Evolutionary conservation across 2,888 invertebrate species (phyloP).

Genomic region (Acanthosepion esculentum): DNA sequence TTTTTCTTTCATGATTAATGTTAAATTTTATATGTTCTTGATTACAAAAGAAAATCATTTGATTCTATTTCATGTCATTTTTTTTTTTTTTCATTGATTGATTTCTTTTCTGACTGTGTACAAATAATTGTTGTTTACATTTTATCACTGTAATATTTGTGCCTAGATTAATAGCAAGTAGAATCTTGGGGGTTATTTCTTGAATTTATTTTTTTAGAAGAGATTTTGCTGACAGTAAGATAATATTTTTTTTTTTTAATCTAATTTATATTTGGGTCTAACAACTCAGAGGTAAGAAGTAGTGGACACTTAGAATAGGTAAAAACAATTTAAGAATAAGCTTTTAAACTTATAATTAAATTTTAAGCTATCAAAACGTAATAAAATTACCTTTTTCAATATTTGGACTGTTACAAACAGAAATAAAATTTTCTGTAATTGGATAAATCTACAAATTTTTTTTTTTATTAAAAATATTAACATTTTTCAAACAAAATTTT

Average conservation of each 20-base stretch:
- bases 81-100: neutral
- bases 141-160: constrained; percentile 6
- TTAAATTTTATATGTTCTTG: neutral
- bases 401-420: neutral
- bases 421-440: neutral
- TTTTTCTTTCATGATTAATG: neutral
- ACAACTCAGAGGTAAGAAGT: too few species aligned
- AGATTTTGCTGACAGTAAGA: neutral
- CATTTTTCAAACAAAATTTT: too few species aligned
- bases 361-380: neutral
- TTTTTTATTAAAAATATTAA: too few species aligned
- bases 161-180: neutral
- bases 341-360: neutral
- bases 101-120: neutral
- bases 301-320: too few species aligned
- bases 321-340: neutral
- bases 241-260: too few species aligned
- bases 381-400: neutral
- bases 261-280: too few species aligned
- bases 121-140: neutral
- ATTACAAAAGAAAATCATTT: neutral
- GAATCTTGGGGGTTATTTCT: neutral
- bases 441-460: too few species aligned
- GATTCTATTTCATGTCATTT: neutral
- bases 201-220: neutral